Conservation (phyloP, 2,888 invertebrate genomes). For the Alentia gelatinosa region DNA sequence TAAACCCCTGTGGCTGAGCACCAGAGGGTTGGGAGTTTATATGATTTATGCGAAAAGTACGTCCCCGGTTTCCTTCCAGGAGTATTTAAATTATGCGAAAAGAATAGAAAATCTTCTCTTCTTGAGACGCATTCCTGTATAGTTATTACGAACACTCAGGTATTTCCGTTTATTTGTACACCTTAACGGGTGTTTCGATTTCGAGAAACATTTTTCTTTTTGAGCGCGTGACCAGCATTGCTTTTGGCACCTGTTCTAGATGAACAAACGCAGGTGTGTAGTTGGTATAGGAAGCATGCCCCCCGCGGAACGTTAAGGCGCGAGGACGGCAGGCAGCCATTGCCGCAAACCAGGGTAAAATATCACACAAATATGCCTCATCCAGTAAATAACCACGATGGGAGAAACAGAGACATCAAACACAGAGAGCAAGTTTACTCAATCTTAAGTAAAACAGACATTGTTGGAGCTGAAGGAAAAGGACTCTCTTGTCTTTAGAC, state of each 20-base stretch:
- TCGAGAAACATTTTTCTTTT: too few species aligned
- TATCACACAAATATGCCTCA: constrained; percentile 6
- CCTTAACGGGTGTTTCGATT: too few species aligned
- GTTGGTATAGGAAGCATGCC: constrained; percentile 25
- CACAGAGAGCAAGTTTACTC: background rate
- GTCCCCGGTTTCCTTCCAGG: too few species aligned
- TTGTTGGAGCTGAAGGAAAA: background rate
- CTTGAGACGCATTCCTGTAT: too few species aligned
- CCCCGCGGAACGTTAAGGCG: constrained; percentile 2
- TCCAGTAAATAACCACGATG: background rate
- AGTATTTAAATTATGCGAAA: too few species aligned
- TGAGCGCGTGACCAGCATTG: constrained; percentile 13
- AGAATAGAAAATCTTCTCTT: too few species aligned
- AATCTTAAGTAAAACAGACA: background rate
- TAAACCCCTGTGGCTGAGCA: too few species aligned
- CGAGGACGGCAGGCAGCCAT: background rate
- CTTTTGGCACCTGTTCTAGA: constrained; percentile 10
- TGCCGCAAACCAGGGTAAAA: constrained; percentile 13
- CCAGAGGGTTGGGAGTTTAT: too few species aligned
- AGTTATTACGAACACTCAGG: too few species aligned
- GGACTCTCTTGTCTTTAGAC: background rate
- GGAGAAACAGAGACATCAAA: too few species aligned
- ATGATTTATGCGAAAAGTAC: too few species aligned
- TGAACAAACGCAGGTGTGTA: background rate
- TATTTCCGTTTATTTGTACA: too few species aligned